phyloP scores from a whole-genome alignment of 2,797 vertebrate genomes.

The Lophotriccus pileatus region DNA sequence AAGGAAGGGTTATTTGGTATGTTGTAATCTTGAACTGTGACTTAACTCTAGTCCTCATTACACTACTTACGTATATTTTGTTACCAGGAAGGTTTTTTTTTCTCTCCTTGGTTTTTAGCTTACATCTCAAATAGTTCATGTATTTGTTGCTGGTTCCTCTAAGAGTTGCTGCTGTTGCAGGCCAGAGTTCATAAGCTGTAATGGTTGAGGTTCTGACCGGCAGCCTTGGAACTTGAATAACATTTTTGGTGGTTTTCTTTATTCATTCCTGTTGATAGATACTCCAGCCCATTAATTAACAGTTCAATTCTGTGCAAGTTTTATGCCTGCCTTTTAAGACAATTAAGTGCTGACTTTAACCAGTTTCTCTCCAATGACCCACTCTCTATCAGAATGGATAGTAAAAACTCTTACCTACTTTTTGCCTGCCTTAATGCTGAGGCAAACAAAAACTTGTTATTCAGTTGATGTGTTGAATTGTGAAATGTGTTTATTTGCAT shows the following conservation, averaged over 20 bases:
- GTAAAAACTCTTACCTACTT: not conserved
- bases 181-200: not conserved
- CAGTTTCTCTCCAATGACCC: not conserved
- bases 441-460: slow-evolving; percentile 1
- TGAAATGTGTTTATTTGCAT: slow-evolving; percentile 49
- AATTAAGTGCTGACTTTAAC: not conserved
- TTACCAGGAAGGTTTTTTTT: not conserved
- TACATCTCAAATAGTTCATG: not conserved
- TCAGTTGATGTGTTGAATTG: not conserved
- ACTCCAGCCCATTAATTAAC: not conserved
- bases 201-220: not conserved
- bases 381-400: not conserved
- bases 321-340: not conserved
- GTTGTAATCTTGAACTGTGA: not conserved
- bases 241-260: not conserved
- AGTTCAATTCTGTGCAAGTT: not conserved
- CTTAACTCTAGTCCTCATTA: not conserved
- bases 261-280: not conserved
- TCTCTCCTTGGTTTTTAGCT: not conserved
- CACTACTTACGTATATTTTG: not conserved
- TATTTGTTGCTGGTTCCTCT: not conserved
- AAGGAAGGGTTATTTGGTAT: not conserved
- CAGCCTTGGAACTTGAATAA: not conserved
- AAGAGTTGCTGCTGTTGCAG: not conserved
- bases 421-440: not conserved